A percentile compares a stretch with the other conserved stretches of the same genome.
phyloP scores from a whole-genome alignment of 2,113 vertebrate genomes.

The Alectura lathami region DNA sequence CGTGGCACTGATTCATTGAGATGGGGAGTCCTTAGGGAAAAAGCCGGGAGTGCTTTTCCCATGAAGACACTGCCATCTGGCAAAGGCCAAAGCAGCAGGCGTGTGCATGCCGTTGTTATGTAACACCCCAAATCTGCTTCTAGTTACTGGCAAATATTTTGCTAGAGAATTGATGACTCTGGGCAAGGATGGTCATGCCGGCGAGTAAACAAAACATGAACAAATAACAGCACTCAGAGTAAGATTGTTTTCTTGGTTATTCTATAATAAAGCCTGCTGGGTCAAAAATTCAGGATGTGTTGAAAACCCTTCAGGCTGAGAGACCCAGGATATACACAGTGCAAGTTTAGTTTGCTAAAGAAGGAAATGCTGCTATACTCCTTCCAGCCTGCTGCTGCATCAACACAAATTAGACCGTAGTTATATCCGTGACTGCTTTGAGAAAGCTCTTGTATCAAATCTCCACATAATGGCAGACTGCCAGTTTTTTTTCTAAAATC shows the following conservation, averaged over 20 bases:
- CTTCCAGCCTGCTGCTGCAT: neutral
- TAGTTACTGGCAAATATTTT: constrained; percentile 54
- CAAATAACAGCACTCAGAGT: neutral
- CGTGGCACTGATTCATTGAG: neutral
- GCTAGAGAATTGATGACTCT: constrained; percentile 1
- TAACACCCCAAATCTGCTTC: constrained; percentile 23
- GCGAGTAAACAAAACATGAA: constrained; percentile 9
- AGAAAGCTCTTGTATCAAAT: neutral
- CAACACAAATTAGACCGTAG: neutral
- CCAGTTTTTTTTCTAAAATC: neutral
- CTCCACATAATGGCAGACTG: neutral
- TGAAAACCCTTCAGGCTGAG: neutral
- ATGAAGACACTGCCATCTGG: constrained; percentile 44
- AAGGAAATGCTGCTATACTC: neutral
- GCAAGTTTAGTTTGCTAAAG: neutral
- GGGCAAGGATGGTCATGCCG: neutral
- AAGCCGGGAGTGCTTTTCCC: neutral
- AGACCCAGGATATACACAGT: neutral
- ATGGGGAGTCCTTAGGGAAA: neutral
- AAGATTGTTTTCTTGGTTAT: neutral
- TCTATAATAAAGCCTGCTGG: neutral
- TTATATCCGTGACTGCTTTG: neutral
- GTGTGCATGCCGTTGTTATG: neutral
- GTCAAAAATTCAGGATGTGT: neutral
- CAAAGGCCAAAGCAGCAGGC: neutral